Conservation (phyloP, 2,797 vertebrate species). For the Pseudochaenichthys georgianus region DNA sequence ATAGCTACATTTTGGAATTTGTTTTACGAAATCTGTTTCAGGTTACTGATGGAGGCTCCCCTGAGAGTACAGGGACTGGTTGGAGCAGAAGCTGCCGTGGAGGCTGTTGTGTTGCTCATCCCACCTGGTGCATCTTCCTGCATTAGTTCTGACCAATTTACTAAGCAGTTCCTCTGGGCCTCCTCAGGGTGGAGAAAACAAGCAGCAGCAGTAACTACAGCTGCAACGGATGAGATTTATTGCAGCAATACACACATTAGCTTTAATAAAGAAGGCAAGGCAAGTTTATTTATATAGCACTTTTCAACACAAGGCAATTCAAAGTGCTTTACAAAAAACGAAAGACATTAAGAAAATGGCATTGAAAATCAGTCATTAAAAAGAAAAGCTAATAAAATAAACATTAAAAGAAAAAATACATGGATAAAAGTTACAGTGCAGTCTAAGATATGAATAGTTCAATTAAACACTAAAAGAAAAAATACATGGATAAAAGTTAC, state of each 20-base stretch:
- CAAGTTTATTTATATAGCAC: too few relatives aligned
- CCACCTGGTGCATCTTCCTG: constrained; percentile 57
- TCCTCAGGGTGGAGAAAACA: constrained; percentile 45
- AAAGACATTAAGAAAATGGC: too few relatives aligned
- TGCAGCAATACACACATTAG: constrained; percentile 11
- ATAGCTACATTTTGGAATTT: constrained; percentile 25
- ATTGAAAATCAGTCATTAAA: too few relatives aligned
- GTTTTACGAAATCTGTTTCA: constrained; percentile 32
- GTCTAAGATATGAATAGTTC: too few relatives aligned
- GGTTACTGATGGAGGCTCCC: constrained; percentile 33
- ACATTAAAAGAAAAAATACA: too few relatives aligned
- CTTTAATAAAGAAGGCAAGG: neutral
- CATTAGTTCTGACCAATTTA: constrained; percentile 74
- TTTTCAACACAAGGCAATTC: too few relatives aligned
- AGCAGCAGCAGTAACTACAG: constrained; percentile 31
- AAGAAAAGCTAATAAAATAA: too few relatives aligned
- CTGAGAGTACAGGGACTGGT: constrained; percentile 14
- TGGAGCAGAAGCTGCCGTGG: constrained; percentile 32
- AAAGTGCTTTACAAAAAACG: too few relatives aligned
- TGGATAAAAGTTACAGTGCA: too few relatives aligned
- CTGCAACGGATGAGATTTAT: constrained; percentile 38
- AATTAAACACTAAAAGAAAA: too few relatives aligned
- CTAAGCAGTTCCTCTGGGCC: constrained; percentile 44
- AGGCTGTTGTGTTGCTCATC: constrained; percentile 35
- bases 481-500: too few relatives aligned